Base-by-base conservation (phyloP, 2,888 invertebrate species). In the Diachrysia chrysitis region DNA sequence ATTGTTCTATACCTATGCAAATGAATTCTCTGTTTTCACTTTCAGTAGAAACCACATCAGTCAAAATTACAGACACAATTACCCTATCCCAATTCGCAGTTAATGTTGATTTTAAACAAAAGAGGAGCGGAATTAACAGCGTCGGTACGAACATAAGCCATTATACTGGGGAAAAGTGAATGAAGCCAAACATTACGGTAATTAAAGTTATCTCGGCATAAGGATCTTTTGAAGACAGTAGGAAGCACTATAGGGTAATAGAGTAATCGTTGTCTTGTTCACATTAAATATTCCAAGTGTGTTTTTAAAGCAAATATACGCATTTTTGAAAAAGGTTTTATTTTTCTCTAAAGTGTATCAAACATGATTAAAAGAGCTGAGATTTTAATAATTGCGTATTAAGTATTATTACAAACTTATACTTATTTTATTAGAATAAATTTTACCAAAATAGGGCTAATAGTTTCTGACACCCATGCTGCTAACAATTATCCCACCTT, bases 31-130 rank as follows among this genome's bases (percentile, higher is more conserved):
- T 42, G n/a, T 42, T n/a, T n/a, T 42, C 42, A n/a, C 16, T 42
- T n/a, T 2, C 42, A n/a, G n/a, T 32, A 12, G 48, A 51, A 12
- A 19, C 48, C 19, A 1, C 48, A 51, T 51, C 19, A 21, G 14
- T 51, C 48, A 51, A 19, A 51, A 51, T 51, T 51, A 51, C 48
- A 51, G 48, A 19, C 48, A 12, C 21, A 19, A 51, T 51, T 51
- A 51, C 48, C 19, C 48, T 14, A 51, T 51, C 48, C 21, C 48
- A 51, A 51, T 51, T 51, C 21, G 21, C 12, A 51, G 48, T 21
- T 21, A 51, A 51, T 51, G 48, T 51, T 51, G 19, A 51, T 19
- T 51, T 51, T 21, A 51, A 51, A 51, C 48, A 51, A 51, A 21
- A 19, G 48, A 51, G 21, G 48, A 51, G 12, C 48, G 48, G 12